phyloP scores from a whole-genome alignment of 2,113 vertebrate species.

The Microcebus murinus region DNA sequence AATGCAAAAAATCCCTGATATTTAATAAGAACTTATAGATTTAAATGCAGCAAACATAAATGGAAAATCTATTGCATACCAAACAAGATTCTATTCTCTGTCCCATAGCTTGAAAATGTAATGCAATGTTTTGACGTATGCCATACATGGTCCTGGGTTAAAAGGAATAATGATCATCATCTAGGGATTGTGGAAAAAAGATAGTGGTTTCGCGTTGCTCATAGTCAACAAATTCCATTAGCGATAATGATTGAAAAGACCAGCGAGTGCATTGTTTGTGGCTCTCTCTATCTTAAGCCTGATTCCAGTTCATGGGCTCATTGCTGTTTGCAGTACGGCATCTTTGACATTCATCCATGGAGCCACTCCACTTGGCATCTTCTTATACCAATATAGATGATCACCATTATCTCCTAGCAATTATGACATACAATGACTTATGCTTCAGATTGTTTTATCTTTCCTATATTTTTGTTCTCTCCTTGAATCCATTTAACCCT shows the following conservation, averaged over 20 bases:
- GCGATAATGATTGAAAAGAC: not conserved
- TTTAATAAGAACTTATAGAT: not conserved
- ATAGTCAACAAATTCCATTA: not conserved
- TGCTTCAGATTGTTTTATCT: not conserved
- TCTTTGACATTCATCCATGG: not conserved
- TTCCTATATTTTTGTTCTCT: not conserved
- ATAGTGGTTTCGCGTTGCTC: not conserved
- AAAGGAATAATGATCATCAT: not conserved
- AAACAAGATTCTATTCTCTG: not conserved
- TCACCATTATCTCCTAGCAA: not conserved
- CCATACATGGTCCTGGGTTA: not conserved
- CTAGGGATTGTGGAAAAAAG: not conserved
- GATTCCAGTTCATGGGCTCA: not conserved
- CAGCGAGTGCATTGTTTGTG: not conserved
- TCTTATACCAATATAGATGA: not conserved
- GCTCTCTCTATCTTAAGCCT: not conserved
- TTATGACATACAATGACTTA: not conserved
- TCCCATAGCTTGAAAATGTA: not conserved
- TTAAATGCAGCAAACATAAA: not conserved
- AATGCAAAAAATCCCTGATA: not conserved
- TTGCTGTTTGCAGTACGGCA: not conserved
- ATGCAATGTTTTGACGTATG: not conserved
- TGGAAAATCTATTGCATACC: not conserved
- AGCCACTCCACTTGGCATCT: not conserved
- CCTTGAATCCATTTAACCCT: not conserved